Conservation (phyloP, 2,113 vertebrate genomes). For the Lynx canadensis region DNA sequence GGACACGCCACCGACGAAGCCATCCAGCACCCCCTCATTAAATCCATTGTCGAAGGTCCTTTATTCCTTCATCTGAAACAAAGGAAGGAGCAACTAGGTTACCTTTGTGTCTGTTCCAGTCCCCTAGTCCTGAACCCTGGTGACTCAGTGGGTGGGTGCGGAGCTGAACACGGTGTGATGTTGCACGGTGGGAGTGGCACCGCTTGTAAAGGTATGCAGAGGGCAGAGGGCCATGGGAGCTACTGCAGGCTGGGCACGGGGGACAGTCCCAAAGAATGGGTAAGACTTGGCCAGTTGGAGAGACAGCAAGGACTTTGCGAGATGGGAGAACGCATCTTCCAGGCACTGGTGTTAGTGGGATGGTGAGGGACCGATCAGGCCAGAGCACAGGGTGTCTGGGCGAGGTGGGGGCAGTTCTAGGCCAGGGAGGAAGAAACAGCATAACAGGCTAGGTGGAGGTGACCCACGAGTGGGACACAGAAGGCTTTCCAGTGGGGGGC, state of each 20-base stretch:
- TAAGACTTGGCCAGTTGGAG: background rate
- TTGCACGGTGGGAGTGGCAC: background rate
- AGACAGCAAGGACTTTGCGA: background rate
- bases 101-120: background rate
- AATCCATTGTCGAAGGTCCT: background rate
- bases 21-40: no score
- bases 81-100: background rate
- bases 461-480: accelerated
- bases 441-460: background rate
- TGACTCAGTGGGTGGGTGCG: background rate
- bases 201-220: no score
- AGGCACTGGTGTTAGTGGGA: background rate
- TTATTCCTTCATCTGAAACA: background rate
- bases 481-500: background rate
- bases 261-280: background rate
- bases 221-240: background rate
- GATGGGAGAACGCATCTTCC: background rate
- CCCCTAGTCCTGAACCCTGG: background rate
- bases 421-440: background rate
- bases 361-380: background rate
- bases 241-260: background rate
- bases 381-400: background rate
- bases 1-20: no score
- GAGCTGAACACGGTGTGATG: accelerated
- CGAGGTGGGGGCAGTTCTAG: background rate